Base-by-base conservation (phyloP, 2,888 invertebrate genomes). In the Pantelozetes paolii region DNA sequence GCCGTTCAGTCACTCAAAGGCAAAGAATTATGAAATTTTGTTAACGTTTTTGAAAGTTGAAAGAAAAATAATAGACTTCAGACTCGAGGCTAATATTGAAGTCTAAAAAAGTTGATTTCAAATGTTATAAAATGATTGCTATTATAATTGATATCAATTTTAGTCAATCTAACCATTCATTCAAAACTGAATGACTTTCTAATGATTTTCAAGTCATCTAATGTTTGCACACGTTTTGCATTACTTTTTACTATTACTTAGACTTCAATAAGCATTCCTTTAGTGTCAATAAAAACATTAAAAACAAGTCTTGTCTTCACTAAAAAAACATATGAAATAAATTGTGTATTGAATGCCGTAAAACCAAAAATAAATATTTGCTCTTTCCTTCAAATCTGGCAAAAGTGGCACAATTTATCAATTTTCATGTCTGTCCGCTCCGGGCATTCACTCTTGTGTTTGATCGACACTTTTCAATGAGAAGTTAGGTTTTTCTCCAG, bases 311-410 rank as follows among this genome's bases (percentile, higher is more conserved):
- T 20, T 64, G 32, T 64, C 36, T 26, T 64, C 64, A 64, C 64
- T 32, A 11, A 64, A 36, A 28, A 26, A 28, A 6, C 11, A 36
- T 50, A n/a, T 30, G 13, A 36, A 64, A 62, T 30, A 30, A 15
- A 62, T 62, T 64, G 13, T 36, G 15, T 9, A 8, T 36, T 64
- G 20, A 64, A 36, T 64, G n/a, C 59, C 23, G 64, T 64, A 64
- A 64, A 18, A n/a, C 64, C 64, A 32, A 36, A 64, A 64, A 64
- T 64, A 64, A 64, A 64, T 64, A 64, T 64, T 64, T 64, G 64
- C 64, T 57, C 32, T 64, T 36, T 64, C 36, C n/a, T 36, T 6
- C 18, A 64, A 64, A 36, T n/a, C 32, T 64, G 36, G 36, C 32
- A 64, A 64, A 64, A 64, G 64, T 64, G 64, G 36, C 64, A 64